Percentiles rank a stretch among this genome's conserved stretches.
These are phyloP conservation scores for Trichonephila clavipes DNA, from an alignment of 1,140 invertebrate species.

Conservation along the genomic window DNA sequence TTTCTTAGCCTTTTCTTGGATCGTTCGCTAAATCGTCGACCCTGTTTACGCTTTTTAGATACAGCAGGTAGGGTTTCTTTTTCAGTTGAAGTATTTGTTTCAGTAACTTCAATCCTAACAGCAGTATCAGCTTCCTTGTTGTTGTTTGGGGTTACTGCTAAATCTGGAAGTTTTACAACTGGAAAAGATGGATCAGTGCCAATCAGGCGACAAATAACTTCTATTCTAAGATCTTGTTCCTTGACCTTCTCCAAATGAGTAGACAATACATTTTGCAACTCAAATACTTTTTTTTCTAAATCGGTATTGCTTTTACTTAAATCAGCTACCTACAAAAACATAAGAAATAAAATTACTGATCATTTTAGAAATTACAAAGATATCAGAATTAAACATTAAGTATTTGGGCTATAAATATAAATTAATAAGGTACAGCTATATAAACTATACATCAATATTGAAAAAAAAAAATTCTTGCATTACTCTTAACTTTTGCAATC, in stretches of 20 bases:
- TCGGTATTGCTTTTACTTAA: background rate
- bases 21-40: background rate
- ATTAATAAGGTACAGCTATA: too few species aligned
- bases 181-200: background rate
- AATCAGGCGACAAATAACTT: background rate
- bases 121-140: background rate
- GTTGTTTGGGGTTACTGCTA: background rate
- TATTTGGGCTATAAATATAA: too few species aligned
- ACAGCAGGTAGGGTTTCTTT: too few species aligned
- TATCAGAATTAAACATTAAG: too few species aligned
- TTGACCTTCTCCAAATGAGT: slow-evolving; percentile 34
- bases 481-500: too few species aligned
- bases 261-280: slow-evolving; percentile 28
- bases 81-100: background rate
- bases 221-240: slow-evolving; percentile 52
- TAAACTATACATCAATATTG: too few species aligned
- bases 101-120: background rate
- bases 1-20: background rate
- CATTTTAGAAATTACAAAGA: too few species aligned
- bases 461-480: too few species aligned
- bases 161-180: background rate
- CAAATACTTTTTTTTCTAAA: slow-evolving; percentile 51
- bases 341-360: too few species aligned
- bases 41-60: background rate
- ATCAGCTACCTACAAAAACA: background rate